These are phyloP conservation scores for Ceramica pisi DNA, from an alignment of 2,888 invertebrate species.

Conservation along the genomic window DNA sequence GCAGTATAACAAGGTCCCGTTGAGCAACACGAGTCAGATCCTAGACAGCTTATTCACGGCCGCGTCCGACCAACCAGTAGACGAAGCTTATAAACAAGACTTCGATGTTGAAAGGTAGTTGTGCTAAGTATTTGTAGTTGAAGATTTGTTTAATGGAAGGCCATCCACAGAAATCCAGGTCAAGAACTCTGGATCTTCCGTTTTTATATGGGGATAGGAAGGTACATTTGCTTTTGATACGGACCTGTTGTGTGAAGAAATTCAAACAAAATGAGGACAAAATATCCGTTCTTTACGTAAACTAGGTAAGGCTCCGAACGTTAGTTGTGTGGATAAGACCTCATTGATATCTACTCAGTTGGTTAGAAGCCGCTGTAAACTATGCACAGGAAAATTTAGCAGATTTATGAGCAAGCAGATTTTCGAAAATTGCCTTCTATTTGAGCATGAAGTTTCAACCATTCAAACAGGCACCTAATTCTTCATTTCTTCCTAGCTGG, in stretches of 20 bases:
- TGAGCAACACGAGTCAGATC: slow-evolving; percentile 73
- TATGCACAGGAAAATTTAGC: too few species aligned
- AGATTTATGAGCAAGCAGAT: not conserved
- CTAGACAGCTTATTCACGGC: slow-evolving; percentile 82
- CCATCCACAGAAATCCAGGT: not conserved
- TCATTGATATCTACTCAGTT: not conserved
- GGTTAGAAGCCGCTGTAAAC: too few species aligned
- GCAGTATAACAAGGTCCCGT: slow-evolving; percentile 82
- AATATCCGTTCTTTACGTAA: too few species aligned
- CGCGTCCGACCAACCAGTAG: slow-evolving; percentile 59
- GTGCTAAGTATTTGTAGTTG: not conserved
- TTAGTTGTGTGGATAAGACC: not conserved
- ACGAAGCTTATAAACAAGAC: slow-evolving; percentile 70
- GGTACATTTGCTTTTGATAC: too few species aligned
- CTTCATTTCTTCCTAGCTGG: slow-evolving; percentile 40
- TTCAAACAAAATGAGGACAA: too few species aligned
- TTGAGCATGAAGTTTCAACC: not conserved
- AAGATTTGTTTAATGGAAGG: not conserved
- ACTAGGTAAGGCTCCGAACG: not conserved
- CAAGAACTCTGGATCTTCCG: not conserved
- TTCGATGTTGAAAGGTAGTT: slow-evolving; percentile 73
- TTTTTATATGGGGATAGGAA: not conserved
- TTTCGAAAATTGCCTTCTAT: not conserved
- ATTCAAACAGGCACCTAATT: not conserved
- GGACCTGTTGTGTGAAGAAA: too few species aligned